Percentiles rank a stretch among this genome's conserved stretches.
Conservation (phyloP, 2,888 invertebrate genomes). For the Pristionchus japonicus region DNA sequence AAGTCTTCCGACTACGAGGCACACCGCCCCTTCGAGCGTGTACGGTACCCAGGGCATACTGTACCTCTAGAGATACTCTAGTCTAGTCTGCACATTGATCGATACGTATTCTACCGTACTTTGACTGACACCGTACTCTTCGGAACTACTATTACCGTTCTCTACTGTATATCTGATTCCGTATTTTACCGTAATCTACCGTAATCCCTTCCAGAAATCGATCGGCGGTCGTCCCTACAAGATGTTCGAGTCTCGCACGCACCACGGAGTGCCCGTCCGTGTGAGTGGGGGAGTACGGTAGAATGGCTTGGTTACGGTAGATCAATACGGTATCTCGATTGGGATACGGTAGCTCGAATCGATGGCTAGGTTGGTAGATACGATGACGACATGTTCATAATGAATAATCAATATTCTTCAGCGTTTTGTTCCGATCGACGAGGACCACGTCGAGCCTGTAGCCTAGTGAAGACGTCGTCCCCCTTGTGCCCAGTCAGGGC, state of each 20-base stretch:
- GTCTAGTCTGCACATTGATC: no score
- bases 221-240: not conserved
- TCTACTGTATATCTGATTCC: not conserved
- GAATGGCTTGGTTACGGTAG: not conserved
- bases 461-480: not conserved
- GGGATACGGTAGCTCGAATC: not conserved
- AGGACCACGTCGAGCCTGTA: not conserved
- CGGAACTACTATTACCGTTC: no score
- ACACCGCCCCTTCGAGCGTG: not conserved
- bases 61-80: not conserved
- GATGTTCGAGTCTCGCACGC: not conserved
- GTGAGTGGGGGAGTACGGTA: not conserved
- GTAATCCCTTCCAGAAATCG: not conserved
- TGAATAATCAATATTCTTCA: not conserved
- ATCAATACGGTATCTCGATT: not conserved
- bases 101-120: no score
- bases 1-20: no score
- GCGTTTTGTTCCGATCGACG: constrained; percentile 5
- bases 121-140: not conserved
- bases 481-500: not conserved
- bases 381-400: not conserved
- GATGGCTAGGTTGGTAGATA: not conserved
- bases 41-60: not conserved
- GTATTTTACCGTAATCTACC: not conserved
- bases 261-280: not conserved